Percentiles rank a stretch among this genome's conserved stretches.
Conservation (phyloP, 2,888 invertebrate genomes). For the Anthrax anthrax region DNA sequence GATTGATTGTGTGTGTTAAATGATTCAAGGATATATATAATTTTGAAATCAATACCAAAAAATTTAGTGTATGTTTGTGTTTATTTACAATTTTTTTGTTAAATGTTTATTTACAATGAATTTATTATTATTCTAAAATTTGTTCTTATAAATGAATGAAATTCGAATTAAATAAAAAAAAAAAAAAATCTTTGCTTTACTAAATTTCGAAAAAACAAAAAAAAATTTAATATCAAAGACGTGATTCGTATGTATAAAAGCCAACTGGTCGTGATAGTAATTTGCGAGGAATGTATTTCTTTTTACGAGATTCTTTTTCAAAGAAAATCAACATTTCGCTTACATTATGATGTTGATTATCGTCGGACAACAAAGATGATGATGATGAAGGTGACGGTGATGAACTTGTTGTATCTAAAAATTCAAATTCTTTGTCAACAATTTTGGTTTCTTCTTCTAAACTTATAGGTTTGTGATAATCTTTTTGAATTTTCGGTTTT, state of each 20-base stretch:
- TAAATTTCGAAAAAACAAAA: neutral
- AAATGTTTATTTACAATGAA: conserved; percentile 9
- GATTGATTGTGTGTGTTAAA: neutral
- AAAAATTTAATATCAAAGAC: conserved; percentile 12
- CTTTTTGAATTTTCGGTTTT: conserved; percentile 16
- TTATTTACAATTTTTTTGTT: neutral
- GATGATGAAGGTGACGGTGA: conserved; percentile 1
- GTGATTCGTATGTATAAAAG: conserved; percentile 17
- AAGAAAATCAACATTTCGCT: conserved; percentile 33
- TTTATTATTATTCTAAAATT: neutral
- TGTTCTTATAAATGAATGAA: neutral
- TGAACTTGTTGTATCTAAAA: conserved; percentile 38
- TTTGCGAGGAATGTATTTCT: conserved; percentile 29
- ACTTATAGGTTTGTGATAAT: conserved; percentile 25
- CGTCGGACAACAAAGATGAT: neutral
- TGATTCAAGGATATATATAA: neutral
- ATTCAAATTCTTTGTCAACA: conserved; percentile 53
- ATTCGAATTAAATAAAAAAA: neutral
- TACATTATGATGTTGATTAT: conserved; percentile 23
- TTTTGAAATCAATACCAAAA: neutral
- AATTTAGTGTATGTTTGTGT: neutral
- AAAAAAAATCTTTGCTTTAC: too few relatives aligned
- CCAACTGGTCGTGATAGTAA: conserved; percentile 31
- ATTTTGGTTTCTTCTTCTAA: conserved; percentile 44
- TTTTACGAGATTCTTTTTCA: conserved; percentile 27